Conservation (phyloP, 2,113 vertebrate genomes). For the Lichenostomus cassidix region DNA sequence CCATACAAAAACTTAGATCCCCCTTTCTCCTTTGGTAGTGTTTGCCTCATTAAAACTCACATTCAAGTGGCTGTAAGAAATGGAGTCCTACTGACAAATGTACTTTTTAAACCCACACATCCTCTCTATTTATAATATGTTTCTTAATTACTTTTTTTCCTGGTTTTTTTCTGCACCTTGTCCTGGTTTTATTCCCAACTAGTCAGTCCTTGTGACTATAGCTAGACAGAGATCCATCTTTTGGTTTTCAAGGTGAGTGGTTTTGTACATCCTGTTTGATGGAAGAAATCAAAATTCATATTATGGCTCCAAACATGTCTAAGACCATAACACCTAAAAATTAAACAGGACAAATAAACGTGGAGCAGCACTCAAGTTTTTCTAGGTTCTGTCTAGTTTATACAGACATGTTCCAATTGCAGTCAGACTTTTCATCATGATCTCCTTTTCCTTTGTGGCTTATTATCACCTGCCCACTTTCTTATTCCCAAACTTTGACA, state of each 20-base stretch:
- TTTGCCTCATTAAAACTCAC: neutral
- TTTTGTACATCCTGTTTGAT: neutral
- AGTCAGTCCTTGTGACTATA: neutral
- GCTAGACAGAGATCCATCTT: neutral
- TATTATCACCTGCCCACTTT: neutral
- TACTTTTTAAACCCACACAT: neutral
- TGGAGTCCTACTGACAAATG: neutral
- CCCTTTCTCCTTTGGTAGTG: neutral
- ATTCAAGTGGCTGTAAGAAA: neutral
- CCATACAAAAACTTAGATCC: neutral
- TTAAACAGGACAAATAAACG: neutral
- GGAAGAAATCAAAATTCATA: neutral
- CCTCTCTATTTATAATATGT: accelerated
- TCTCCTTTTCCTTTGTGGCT: neutral
- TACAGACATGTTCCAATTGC: neutral
- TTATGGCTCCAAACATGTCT: neutral
- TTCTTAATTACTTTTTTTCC: neutral
- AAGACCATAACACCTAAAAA: neutral
- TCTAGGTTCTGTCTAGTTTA: neutral
- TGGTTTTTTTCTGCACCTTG: neutral
- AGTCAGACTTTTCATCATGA: neutral
- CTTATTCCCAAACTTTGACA: neutral
- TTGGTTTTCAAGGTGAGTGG: neutral
- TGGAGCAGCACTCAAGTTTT: neutral
- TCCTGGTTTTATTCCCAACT: neutral